Percentiles rank a stretch among this genome's conserved stretches.
phyloP scores from a whole-genome alignment of 2,113 vertebrate species.

The Pseudopipra pipra region DNA sequence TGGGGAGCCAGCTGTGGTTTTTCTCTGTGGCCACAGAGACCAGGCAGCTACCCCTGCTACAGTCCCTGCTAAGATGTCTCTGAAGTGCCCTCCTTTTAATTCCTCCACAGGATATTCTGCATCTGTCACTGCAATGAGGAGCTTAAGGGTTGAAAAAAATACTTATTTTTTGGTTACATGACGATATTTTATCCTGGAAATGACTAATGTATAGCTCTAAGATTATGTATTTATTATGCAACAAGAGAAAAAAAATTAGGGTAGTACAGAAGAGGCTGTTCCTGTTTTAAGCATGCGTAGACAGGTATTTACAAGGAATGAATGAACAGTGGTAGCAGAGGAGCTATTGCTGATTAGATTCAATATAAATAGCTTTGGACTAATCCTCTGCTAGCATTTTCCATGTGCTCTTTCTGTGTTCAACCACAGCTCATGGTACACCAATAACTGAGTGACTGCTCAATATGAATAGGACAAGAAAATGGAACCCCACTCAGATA shows the following conservation, averaged over 20 bases:
- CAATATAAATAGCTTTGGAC: neutral
- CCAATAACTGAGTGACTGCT: neutral
- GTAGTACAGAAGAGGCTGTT: neutral
- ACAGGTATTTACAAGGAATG: neutral
- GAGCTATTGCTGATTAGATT: constrained; percentile 8
- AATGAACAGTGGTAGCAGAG: neutral
- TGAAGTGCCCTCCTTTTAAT: neutral
- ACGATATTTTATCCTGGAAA: neutral
- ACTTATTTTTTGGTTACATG: neutral
- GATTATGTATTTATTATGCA: neutral
- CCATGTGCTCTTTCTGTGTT: neutral
- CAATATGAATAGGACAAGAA: neutral
- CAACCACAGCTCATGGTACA: neutral
- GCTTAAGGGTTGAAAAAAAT: neutral
- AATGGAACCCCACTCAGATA: neutral
- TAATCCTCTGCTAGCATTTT: constrained; percentile 26
- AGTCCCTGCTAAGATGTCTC: neutral
- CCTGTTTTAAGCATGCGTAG: neutral
- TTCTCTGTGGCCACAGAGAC: neutral
- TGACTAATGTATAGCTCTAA: neutral
- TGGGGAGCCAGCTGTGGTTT: neutral
- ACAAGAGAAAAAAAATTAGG: neutral
- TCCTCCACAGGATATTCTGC: neutral
- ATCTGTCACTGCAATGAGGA: neutral
- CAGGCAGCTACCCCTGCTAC: neutral